A percentile compares a stretch with the other conserved stretches of the same genome.
These are phyloP conservation scores for Fragum whitleyi DNA, from an alignment of 2,888 invertebrate genomes.

Conservation along the genomic window DNA sequence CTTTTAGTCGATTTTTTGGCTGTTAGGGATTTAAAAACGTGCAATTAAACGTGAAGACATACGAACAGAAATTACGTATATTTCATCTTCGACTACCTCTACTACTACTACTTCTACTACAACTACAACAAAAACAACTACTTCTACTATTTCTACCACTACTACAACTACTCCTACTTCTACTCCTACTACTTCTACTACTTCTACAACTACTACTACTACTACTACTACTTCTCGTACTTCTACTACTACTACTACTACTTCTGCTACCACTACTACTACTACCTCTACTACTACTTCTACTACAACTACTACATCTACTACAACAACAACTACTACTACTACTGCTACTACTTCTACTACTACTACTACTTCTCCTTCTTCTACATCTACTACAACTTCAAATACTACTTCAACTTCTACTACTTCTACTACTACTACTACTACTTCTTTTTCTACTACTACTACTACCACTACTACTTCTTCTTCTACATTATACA, in stretches of 20 bases:
- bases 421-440: constrained; percentile 39
- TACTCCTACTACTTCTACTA: constrained; percentile 44
- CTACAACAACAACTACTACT: constrained; percentile 38
- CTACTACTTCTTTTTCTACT: constrained; percentile 39
- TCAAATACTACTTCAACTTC: constrained; percentile 36
- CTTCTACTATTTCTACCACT: constrained; percentile 39
- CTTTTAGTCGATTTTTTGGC: background rate
- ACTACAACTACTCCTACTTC: constrained; percentile 40
- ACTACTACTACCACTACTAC: constrained; percentile 40
- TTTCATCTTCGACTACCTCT: constrained; percentile 32
- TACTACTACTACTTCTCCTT: constrained; percentile 41
- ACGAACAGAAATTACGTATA: too few relatives aligned
- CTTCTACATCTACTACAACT: constrained; percentile 34
- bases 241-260: too few relatives aligned
- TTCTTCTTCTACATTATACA: constrained; percentile 29
- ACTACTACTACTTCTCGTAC: constrained; percentile 39
- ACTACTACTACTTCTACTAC: constrained; percentile 32
- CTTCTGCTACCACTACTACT: constrained; percentile 41
- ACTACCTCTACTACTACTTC: constrained; percentile 34
- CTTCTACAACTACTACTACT: constrained; percentile 43
- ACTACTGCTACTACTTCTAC: constrained; percentile 38
- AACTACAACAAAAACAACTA: constrained; percentile 29
- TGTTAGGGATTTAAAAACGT: background rate
- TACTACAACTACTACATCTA: constrained; percentile 39
- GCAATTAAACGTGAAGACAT: too few relatives aligned